Percentiles rank a stretch among this genome's conserved stretches.
Conservation (phyloP, 2,113 vertebrate genomes). For the Pholis gunnellus region DNA sequence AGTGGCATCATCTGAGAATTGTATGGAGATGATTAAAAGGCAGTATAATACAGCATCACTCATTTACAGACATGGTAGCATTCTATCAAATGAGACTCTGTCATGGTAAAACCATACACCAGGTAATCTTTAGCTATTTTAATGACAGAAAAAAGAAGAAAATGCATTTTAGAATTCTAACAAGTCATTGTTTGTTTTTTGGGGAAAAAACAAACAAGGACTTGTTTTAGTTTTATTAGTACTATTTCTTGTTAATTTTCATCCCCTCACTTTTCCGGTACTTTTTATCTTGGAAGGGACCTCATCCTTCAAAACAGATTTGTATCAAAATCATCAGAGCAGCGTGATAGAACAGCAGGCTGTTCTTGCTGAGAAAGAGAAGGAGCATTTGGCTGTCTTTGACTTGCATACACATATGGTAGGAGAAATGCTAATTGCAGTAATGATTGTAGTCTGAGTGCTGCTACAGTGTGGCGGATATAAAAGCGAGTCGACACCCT, state of each 20-base stretch:
- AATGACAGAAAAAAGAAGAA: too few relatives aligned
- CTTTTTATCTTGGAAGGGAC: constrained; percentile 51
- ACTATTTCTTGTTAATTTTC: constrained; percentile 24
- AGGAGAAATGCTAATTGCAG: constrained; percentile 50
- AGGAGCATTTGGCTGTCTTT: not conserved
- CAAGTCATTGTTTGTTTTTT: too few relatives aligned
- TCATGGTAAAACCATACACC: constrained; percentile 13
- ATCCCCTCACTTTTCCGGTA: constrained; percentile 22
- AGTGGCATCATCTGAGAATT: not conserved
- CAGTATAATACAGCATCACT: not conserved
- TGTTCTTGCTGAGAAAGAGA: constrained; percentile 1
- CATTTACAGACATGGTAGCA: constrained; percentile 4
- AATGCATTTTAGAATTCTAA: too few relatives aligned
- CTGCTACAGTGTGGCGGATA: constrained; percentile 32
- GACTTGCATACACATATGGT: constrained; percentile 13
- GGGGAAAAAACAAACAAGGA: constrained; percentile 13
- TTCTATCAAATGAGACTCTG: constrained; percentile 7
- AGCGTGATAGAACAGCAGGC: constrained; percentile 47
- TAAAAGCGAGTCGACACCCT: constrained; percentile 45
- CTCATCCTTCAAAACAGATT: constrained; percentile 58
- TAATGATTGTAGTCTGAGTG: constrained; percentile 26
- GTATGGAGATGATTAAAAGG: not conserved
- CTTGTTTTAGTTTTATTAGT: constrained; percentile 21
- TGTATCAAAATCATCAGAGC: constrained; percentile 62
- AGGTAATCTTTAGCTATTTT: too few relatives aligned